These are phyloP conservation scores for Cyprinodon variegatus DNA, from an alignment of 2,113 vertebrate genomes.

Conservation along the genomic window DNA sequence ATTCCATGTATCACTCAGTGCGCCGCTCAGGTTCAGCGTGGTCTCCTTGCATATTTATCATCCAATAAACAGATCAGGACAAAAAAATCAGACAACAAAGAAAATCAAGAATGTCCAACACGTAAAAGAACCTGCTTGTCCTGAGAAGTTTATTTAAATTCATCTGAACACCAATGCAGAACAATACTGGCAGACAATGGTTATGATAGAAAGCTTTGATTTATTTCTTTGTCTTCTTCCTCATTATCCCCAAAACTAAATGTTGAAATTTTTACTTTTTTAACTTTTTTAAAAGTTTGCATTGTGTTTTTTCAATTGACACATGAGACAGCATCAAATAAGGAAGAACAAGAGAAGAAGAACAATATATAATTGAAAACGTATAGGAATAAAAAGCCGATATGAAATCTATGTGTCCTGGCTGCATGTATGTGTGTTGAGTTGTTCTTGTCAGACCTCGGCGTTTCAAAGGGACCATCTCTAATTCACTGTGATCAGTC, in stretches of 20 bases:
- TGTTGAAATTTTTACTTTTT: background rate
- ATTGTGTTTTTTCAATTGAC: background rate
- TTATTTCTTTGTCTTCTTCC: background rate
- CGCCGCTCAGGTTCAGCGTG: too few relatives aligned
- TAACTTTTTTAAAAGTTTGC: background rate
- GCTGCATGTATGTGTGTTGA: background rate
- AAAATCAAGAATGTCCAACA: too few relatives aligned
- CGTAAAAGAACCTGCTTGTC: too few relatives aligned
- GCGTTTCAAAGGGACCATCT: constrained; percentile 34
- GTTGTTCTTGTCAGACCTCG: constrained; percentile 3
- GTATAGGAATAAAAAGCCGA: background rate
- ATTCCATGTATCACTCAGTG: too few relatives aligned
- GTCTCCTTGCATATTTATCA: too few relatives aligned
- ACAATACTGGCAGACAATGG: background rate
- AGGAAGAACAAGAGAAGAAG: background rate
- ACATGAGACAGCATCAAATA: background rate
- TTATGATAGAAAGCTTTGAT: background rate
- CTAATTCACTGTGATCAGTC: constrained; percentile 61
- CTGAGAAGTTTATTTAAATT: background rate
- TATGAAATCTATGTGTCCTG: background rate
- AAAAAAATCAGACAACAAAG: too few relatives aligned
- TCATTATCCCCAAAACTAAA: background rate
- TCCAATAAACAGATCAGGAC: too few relatives aligned
- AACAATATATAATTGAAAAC: background rate
- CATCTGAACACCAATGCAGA: background rate